Percentiles rank a stretch among this genome's conserved stretches.
Evolutionary conservation across 2,797 vertebrate species (phyloP).

Genomic region (Sebastes trivittatus): DNA sequence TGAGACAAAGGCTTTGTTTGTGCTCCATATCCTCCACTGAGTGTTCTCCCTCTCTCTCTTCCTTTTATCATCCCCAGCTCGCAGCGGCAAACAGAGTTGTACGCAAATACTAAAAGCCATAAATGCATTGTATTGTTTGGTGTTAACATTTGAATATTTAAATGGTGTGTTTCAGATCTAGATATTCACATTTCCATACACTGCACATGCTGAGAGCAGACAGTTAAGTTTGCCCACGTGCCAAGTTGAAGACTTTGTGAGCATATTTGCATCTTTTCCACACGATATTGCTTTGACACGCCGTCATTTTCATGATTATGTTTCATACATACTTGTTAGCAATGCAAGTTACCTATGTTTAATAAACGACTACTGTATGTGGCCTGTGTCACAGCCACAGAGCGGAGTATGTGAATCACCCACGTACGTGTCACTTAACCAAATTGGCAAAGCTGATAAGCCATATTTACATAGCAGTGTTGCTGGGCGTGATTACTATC

Average conservation of each 20-base stretch:
- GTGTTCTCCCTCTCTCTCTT: conserved; percentile 40
- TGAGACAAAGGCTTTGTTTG: conserved; percentile 68
- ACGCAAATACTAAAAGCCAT: conserved; percentile 81
- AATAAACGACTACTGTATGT: conserved; percentile 39
- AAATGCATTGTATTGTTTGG: conserved; percentile 79
- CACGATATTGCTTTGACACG: conserved; percentile 9
- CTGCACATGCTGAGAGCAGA: conserved; percentile 27
- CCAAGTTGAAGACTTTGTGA: conserved; percentile 35
- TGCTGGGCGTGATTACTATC: conserved; percentile 71
- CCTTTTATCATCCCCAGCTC: conserved; percentile 42
- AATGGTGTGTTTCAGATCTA: conserved; percentile 79
- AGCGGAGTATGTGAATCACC: conserved; percentile 63
- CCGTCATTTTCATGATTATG: conserved; percentile 20
- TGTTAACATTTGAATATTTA: conserved; percentile 85
- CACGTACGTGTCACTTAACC: conserved; percentile 74
- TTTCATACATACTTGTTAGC: conserved; percentile 42
- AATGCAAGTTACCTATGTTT: conserved; percentile 48
- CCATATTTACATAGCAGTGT: conserved; percentile 77
- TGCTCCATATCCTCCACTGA: conserved; percentile 29
- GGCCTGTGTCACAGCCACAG: conserved; percentile 38
- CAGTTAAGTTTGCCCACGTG: conserved; percentile 53
- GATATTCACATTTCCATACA: conserved; percentile 79
- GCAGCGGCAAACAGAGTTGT: conserved; percentile 78
- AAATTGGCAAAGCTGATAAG: conserved; percentile 77
- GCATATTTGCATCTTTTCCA: conserved; percentile 46